Conservation (phyloP, 1,140 invertebrate species). For the Epicauta chinensis region DNA sequence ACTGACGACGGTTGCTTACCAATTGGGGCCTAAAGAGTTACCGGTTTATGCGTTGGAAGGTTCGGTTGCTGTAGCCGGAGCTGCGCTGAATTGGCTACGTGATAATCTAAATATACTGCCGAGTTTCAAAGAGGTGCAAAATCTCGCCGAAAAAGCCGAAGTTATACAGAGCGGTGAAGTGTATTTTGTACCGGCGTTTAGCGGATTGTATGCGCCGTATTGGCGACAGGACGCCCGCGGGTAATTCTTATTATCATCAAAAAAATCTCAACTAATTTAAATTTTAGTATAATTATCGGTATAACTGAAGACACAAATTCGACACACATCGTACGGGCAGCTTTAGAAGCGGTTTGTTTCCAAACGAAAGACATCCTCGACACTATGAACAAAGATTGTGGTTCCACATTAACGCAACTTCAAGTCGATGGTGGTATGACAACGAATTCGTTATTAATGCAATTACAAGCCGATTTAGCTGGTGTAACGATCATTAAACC, state of each 20-base stretch:
- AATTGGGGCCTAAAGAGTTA: slow-evolving; percentile 68
- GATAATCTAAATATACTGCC: slow-evolving; percentile 76
- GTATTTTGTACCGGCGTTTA: slow-evolving; percentile 94
- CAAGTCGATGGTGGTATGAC: slow-evolving; percentile 93
- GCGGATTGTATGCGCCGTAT: slow-evolving; percentile 92
- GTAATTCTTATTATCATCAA: slow-evolving; percentile 42
- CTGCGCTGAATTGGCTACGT: slow-evolving; percentile 80
- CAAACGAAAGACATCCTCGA: slow-evolving; percentile 76
- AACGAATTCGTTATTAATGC: slow-evolving; percentile 78
- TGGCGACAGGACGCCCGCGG: slow-evolving; percentile 91
- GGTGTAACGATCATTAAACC: slow-evolving; percentile 59
- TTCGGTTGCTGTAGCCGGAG: slow-evolving; percentile 88
- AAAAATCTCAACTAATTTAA: neutral
- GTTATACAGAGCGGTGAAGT: slow-evolving; percentile 75
- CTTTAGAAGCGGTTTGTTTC: slow-evolving; percentile 78
- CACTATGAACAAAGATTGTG: slow-evolving; percentile 83
- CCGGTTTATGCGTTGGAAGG: slow-evolving; percentile 87
- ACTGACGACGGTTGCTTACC: slow-evolving; percentile 91
- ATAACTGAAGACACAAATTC: slow-evolving; percentile 67
- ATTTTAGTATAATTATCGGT: slow-evolving; percentile 64
- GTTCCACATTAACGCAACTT: slow-evolving; percentile 60
- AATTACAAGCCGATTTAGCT: slow-evolving; percentile 55
- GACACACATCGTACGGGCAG: slow-evolving; percentile 69
- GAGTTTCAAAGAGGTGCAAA: slow-evolving; percentile 46
- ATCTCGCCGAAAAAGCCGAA: slow-evolving; percentile 68